Percentiles rank a stretch among this genome's conserved stretches.
Conservation (phyloP, 2,797 vertebrate species). For the Periparus ater region DNA sequence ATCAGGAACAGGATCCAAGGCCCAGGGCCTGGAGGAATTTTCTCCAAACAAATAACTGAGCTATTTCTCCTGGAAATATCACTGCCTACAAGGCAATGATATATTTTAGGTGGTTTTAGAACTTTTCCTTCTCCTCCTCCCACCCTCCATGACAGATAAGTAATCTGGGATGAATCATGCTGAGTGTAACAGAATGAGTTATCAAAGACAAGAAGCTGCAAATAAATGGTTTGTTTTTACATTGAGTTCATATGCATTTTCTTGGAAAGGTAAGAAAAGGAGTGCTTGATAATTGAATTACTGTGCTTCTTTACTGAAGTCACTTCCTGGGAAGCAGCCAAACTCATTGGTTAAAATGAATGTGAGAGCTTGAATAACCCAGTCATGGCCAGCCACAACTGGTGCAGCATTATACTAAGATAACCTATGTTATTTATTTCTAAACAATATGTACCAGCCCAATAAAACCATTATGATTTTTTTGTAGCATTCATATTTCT, state of each 20-base stretch:
- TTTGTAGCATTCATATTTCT: not conserved
- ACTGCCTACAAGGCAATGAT: not conserved
- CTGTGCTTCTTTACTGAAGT: conserved; percentile 60
- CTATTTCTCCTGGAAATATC: not conserved
- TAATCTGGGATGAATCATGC: not conserved
- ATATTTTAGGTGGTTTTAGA: not conserved
- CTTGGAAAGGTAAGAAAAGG: not conserved
- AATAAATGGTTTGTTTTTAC: not conserved
- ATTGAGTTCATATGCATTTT: not conserved
- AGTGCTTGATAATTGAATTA: conserved; percentile 40
- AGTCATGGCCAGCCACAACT: conserved; percentile 27
- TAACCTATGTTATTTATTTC: conserved; percentile 21
- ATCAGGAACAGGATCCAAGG: not conserved
- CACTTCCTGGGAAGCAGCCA: conserved; percentile 70
- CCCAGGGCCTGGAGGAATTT: not conserved
- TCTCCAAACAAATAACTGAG: not conserved
- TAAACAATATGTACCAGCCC: conserved; percentile 16
- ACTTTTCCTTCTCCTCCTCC: not conserved
- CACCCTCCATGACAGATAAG: not conserved
- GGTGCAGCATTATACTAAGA: not conserved
- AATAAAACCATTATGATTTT: not conserved
- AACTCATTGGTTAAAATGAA: conserved; percentile 44
- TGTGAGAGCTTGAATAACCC: conserved; percentile 30
- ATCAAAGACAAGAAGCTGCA: not conserved
- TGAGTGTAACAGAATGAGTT: not conserved